phyloP scores from a whole-genome alignment of 2,113 vertebrate species.

The Danionella cerebrum region DNA sequence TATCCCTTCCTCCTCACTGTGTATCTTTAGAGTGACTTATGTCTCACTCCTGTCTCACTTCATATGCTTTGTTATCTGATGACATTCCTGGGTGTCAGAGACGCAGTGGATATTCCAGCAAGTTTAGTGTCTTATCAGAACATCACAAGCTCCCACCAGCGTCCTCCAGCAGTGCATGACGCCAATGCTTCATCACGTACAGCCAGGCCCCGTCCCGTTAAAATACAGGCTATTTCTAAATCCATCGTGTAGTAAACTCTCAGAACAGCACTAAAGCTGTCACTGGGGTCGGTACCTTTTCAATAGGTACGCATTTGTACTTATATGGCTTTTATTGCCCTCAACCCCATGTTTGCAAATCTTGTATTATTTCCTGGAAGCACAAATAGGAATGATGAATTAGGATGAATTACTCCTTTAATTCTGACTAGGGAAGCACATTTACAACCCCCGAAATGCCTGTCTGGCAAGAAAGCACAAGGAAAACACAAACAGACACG shows the following conservation, averaged over 20 bases:
- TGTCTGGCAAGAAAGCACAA: not conserved
- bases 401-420: not conserved
- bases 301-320: no score
- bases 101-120: conserved; percentile 32
- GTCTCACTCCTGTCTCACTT: conserved; percentile 37
- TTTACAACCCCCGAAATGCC: not conserved
- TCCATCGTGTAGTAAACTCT: no score
- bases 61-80: conserved; percentile 39
- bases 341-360: not conserved
- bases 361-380: not conserved
- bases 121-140: conserved; percentile 33
- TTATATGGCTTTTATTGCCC: no score
- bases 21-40: conserved; percentile 23
- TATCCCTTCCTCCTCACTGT: not conserved
- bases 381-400: not conserved
- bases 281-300: no score
- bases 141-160: conserved; percentile 34
- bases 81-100: conserved; percentile 40
- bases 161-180: conserved; percentile 3
- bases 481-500: conserved; percentile 19
- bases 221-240: not conserved
- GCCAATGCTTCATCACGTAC: conserved; percentile 11
- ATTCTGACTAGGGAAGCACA: not conserved
- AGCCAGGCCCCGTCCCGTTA: not conserved
- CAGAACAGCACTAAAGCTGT: no score